Percentiles rank a stretch among this genome's conserved stretches.
Evolutionary conservation across 2,888 invertebrate species (phyloP).

Genomic region (Peribatodes rhomboidaria): DNA sequence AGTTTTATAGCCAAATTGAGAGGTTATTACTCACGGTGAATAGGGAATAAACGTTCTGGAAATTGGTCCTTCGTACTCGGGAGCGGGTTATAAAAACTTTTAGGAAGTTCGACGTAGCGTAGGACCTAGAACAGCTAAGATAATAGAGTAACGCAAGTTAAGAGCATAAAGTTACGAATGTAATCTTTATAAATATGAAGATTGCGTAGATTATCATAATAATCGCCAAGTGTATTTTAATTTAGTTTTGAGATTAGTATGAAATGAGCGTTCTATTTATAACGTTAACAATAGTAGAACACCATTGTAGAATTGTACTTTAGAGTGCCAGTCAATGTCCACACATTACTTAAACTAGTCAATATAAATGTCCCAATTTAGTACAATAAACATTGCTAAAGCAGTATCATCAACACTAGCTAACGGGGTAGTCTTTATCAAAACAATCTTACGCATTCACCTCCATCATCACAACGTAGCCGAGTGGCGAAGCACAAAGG

Average conservation of each 20-base stretch:
- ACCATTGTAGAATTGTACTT: neutral
- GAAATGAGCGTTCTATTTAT: neutral
- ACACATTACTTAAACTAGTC: neutral
- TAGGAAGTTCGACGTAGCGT: conserved; percentile 13
- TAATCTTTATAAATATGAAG: too few species aligned
- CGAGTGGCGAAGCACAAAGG: conserved; percentile 64
- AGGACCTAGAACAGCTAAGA: neutral
- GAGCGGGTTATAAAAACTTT: conserved; percentile 20
- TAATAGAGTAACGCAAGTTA: conserved; percentile 6
- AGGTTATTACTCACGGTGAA: conserved; percentile 30
- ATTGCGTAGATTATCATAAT: too few species aligned
- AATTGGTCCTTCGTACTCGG: conserved; percentile 17
- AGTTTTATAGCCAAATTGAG: conserved; percentile 33
- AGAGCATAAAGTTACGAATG: neutral
- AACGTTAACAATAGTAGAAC: neutral
- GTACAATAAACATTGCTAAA: conserved; percentile 11
- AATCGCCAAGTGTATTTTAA: too few species aligned
- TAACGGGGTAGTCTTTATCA: conserved; percentile 28
- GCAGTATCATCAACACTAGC: conserved; percentile 7
- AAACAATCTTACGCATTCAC: conserved; percentile 37
- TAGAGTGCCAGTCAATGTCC: neutral
- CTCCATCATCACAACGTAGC: conserved; percentile 48
- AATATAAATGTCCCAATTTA: conserved; percentile 12
- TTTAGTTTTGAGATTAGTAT: neutral
- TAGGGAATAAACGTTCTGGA: conserved; percentile 27